These are phyloP conservation scores for Lasioglossum marginatum DNA, from an alignment of 2,888 invertebrate genomes.

Conservation along the genomic window DNA sequence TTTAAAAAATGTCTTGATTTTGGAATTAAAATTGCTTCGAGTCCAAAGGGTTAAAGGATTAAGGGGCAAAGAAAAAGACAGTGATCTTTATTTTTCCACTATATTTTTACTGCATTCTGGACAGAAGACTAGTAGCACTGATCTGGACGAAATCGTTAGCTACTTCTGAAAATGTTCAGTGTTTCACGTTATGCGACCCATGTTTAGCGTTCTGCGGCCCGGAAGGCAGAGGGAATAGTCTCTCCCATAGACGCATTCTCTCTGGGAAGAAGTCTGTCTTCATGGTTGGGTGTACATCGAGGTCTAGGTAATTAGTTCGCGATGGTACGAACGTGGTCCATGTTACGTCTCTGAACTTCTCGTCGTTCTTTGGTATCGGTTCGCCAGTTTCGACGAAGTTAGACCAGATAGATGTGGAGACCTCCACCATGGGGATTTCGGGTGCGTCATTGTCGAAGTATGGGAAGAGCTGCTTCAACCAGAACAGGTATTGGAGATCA, in stretches of 20 bases:
- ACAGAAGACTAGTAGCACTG: neutral
- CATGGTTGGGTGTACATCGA: conserved; percentile 82
- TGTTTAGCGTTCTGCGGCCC: conserved; percentile 10
- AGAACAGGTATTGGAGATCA: conserved; percentile 86
- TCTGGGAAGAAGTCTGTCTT: conserved; percentile 82
- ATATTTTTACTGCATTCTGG: neutral
- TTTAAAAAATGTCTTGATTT: too few species aligned
- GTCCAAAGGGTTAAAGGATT: neutral
- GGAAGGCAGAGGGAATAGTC: conserved; percentile 78
- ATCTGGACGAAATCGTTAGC: neutral
- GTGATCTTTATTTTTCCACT: neutral
- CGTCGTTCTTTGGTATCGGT: conserved; percentile 83
- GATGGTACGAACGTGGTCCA: conserved; percentile 83
- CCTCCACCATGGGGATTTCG: conserved; percentile 84
- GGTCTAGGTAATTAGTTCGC: conserved; percentile 83
- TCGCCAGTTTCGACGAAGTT: conserved; percentile 85
- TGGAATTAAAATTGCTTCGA: too few species aligned
- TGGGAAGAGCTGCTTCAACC: conserved; percentile 79
- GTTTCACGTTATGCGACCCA: conserved; percentile 9
- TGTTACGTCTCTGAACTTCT: conserved; percentile 67
- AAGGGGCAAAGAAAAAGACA: neutral
- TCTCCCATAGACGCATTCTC: conserved; percentile 83
- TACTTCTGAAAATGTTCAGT: conserved; percentile 6
- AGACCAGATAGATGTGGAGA: conserved; percentile 83
- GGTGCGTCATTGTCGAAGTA: conserved; percentile 83